Evolutionary conservation across 1,140 invertebrate species (phyloP), one percentile per base, ranked within the genome.

Genomic region (Metaphire vulgaris): DNA sequence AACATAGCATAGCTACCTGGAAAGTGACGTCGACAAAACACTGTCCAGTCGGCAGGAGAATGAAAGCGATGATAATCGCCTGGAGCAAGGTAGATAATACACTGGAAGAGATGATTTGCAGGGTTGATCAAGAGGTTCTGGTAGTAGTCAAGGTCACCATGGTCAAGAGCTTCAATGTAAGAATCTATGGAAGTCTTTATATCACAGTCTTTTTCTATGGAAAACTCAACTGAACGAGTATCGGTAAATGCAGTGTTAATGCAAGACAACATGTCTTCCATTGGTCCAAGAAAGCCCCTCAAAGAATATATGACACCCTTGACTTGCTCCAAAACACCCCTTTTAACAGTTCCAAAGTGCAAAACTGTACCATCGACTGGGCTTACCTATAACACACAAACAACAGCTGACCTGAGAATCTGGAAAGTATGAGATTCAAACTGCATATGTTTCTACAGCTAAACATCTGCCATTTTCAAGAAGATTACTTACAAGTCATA

Each of bases 51-150:
- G 12, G 92, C 90, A 0, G 97, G 93, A 1, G 97, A 98, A 87
- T 99, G 97, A 86, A 99, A 99, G 73, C 96, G 88, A 83, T 99
- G 98, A 88, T 99, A 99, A 86, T 99, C 96, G 12, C 97, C 97
- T 0, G 98, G 98, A 1, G 97, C 96, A 77, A 99, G 87, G 85
- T 99, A 99, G 79, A 99, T 92, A 6, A 97, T 92, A 83, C 95
- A 92, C 82, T 99, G 95, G 85, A 94, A 98, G 1, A 99, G 87
- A 12, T 56, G 41, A 56, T 56, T 56, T 6, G 41, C 6, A 12
- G 41, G 6, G 21, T 56, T 56, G 6, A 21, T 56, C 41, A 56
- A 21, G 21, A 56, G 6, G 41, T 56, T 56, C 41, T 56, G 41
- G 41, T 56, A 21, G 41, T 56, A 56, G 41, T 21, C 21, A 21